Conservation (phyloP, 2,888 invertebrate genomes). For the Erpobdella octoculata region DNA sequence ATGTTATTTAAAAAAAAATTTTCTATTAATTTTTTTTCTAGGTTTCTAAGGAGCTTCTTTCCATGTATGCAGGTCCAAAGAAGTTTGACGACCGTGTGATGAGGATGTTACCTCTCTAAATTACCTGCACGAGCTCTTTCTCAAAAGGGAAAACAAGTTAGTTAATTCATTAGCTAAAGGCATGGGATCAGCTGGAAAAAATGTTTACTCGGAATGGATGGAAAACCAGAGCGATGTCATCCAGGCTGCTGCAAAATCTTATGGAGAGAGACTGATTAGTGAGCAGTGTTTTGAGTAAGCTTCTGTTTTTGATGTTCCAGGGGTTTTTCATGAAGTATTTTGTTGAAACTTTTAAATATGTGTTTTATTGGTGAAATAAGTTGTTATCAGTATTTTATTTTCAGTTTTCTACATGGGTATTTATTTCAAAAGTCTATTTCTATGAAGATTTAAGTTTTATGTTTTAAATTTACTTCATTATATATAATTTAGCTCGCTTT, state of each 20-base stretch:
- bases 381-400: neutral
- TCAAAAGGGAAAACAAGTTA: conserved; percentile 34
- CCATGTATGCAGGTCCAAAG: conserved; percentile 32
- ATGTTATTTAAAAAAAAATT: neutral
- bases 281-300: conserved; percentile 34
- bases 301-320: too few species aligned
- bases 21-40: neutral
- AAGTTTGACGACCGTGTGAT: conserved; percentile 19
- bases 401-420: neutral
- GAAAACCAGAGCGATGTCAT: conserved; percentile 39
- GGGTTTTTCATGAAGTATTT: neutral
- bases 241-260: conserved; percentile 38
- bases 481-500: too few species aligned
- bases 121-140: conserved; percentile 35
- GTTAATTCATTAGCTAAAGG: conserved; percentile 35
- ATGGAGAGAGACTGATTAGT: conserved; percentile 37
- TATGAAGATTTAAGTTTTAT: too few species aligned
- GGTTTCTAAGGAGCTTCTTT: conserved; percentile 39
- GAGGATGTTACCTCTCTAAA: conserved; percentile 28
- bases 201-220: conserved; percentile 41
- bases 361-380: neutral
- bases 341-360: neutral
- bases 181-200: conserved; percentile 37
- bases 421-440: too few species aligned
- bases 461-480: too few species aligned